Conservation (phyloP, 2,888 invertebrate genomes). For the Camponotus fellah region DNA sequence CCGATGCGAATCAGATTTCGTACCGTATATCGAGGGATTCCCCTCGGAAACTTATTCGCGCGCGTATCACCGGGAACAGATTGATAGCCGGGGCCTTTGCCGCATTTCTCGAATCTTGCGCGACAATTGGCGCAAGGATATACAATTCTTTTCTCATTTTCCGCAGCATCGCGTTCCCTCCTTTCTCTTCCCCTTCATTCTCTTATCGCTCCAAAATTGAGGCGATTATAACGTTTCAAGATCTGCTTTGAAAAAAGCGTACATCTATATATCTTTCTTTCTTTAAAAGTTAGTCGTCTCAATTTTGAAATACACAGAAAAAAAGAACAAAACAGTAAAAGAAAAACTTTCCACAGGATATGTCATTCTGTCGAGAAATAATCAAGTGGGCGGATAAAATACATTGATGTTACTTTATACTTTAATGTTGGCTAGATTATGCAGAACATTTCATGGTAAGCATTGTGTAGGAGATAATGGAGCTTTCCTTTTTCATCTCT, state of each 20-base stretch:
- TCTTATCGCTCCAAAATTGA: background rate
- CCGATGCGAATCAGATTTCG: slow-evolving; percentile 50
- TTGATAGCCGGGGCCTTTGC: slow-evolving; percentile 19
- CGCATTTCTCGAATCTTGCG: background rate
- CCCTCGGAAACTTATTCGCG: slow-evolving; percentile 45
- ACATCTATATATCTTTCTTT: too few relatives aligned
- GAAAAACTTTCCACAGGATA: background rate
- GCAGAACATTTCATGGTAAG: background rate
- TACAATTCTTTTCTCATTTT: background rate
- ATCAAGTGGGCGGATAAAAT: slow-evolving; percentile 8
- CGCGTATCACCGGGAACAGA: slow-evolving; percentile 46
- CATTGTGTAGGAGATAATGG: background rate
- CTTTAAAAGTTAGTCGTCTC: too few relatives aligned
- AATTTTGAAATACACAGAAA: too few relatives aligned
- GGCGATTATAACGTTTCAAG: background rate
- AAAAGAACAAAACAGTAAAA: too few relatives aligned
- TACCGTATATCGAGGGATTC: slow-evolving; percentile 24
- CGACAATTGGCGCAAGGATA: slow-evolving; percentile 11
- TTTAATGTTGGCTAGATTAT: background rate
- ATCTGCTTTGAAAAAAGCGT: background rate
- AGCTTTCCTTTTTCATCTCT: background rate
- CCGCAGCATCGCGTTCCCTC: background rate
- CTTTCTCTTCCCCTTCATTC: too few relatives aligned
- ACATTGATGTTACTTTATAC: slow-evolving; percentile 3
- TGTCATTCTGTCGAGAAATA: background rate